Evolutionary conservation across 2,888 invertebrate genomes (phyloP).

Genomic region (Cryptocephalus primarius): DNA sequence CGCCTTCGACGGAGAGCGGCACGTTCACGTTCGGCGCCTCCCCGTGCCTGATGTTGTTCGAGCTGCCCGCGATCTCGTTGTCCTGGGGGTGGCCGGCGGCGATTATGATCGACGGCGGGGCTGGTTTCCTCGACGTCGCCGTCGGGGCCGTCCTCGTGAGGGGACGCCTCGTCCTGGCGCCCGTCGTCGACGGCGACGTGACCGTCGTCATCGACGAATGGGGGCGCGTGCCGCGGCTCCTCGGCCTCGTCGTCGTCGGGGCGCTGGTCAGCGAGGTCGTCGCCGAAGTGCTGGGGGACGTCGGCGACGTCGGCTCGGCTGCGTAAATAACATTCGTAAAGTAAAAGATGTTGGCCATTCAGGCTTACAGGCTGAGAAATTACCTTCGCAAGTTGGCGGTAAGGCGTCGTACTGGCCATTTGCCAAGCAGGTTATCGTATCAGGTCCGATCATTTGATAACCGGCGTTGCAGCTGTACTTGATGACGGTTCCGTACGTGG

Average conservation of each 20-base stretch:
- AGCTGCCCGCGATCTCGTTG: constrained; percentile 55
- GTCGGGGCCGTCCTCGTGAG: constrained; percentile 28
- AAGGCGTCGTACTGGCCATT: constrained; percentile 71
- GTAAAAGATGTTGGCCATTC: too few species aligned
- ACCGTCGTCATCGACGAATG: too few species aligned
- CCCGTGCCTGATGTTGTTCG: constrained; percentile 45
- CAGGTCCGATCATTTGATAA: constrained; percentile 56
- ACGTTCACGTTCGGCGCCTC: constrained; percentile 57
- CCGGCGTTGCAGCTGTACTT: constrained; percentile 66
- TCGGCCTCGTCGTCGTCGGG: constrained; percentile 25
- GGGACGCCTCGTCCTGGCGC: constrained; percentile 24
- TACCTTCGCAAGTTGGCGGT: constrained; percentile 63
- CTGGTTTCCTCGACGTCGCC: constrained; percentile 19
- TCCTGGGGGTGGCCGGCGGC: constrained; percentile 60
- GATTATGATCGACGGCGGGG: constrained; percentile 31
- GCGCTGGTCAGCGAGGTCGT: constrained; percentile 6
- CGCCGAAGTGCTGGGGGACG: too few species aligned
- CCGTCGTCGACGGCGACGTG: constrained; percentile 7
- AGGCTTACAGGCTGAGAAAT: too few species aligned
- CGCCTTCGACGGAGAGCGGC: constrained; percentile 53
- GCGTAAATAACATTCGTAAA: background rate
- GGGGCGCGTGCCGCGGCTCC: too few species aligned
- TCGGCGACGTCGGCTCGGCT: background rate
- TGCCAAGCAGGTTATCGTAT: constrained; percentile 56
- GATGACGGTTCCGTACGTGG: constrained; percentile 59